A percentile compares a stretch with the other conserved stretches of the same genome.
Conservation (phyloP, 2,113 vertebrate species). For the Solea senegalensis region DNA sequence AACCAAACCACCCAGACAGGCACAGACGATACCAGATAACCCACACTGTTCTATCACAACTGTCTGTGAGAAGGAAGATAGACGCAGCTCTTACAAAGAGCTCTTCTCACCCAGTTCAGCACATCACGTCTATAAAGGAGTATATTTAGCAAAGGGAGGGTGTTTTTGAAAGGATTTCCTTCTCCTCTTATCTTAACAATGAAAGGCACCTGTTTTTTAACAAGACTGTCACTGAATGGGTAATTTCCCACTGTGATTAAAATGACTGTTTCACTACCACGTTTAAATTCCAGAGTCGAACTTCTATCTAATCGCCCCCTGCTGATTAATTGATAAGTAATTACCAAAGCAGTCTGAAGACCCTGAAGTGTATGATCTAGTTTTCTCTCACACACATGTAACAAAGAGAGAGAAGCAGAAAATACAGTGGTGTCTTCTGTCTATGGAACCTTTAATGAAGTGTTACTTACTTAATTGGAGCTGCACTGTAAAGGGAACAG, state of each 20-base stretch:
- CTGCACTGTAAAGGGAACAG: too few relatives aligned
- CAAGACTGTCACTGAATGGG: slow-evolving; percentile 7
- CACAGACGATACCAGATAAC: slow-evolving; percentile 63
- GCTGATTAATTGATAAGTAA: too few relatives aligned
- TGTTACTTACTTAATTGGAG: too few relatives aligned
- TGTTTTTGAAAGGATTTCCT: slow-evolving; percentile 42
- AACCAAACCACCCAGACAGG: slow-evolving; percentile 53
- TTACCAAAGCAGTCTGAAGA: too few relatives aligned
- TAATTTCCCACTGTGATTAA: slow-evolving; percentile 10
- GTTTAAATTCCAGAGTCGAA: neutral
- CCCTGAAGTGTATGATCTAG: too few relatives aligned
- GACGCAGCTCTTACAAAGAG: slow-evolving; percentile 23
- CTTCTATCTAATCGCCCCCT: too few relatives aligned
- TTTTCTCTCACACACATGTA: too few relatives aligned
- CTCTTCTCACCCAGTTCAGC: slow-evolving; percentile 52
- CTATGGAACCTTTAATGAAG: too few relatives aligned
- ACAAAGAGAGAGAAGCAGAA: too few relatives aligned
- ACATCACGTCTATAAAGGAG: slow-evolving; percentile 27
- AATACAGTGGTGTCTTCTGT: too few relatives aligned
- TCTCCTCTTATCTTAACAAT: slow-evolving; percentile 32
- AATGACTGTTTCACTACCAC: neutral
- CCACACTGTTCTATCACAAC: slow-evolving; percentile 48
- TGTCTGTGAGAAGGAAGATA: slow-evolving; percentile 63
- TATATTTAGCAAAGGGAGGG: slow-evolving; percentile 57
- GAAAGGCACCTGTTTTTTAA: slow-evolving; percentile 36